Percentiles rank a stretch among this genome's conserved stretches.
Evolutionary conservation across 2,797 vertebrate species (phyloP).

Genomic region (Tinamus major): DNA sequence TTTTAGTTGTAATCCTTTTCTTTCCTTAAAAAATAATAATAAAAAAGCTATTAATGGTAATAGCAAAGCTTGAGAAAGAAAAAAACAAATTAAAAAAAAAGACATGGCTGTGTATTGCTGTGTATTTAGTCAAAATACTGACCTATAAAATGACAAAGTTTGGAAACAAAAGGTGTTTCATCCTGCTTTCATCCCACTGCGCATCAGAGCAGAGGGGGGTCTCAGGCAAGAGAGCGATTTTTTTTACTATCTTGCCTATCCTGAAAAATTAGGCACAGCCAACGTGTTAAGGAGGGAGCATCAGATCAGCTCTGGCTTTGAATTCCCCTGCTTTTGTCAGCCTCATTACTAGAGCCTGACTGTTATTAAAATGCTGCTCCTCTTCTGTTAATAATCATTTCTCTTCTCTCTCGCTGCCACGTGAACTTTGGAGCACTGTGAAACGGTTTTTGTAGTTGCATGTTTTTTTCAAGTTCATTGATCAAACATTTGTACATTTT

Average conservation of each 20-base stretch:
- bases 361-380: slow-evolving; percentile 79
- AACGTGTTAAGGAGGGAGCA: slow-evolving; percentile 44
- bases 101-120: neutral
- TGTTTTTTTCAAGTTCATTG: slow-evolving; percentile 78
- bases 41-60: neutral
- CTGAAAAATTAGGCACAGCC: slow-evolving; percentile 50
- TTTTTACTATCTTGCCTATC: slow-evolving; percentile 17
- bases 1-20: neutral
- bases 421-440: slow-evolving; percentile 74
- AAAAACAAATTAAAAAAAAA: neutral
- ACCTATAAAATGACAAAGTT: slow-evolving; percentile 33
- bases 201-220: slow-evolving; percentile 25
- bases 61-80: neutral
- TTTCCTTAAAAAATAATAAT: neutral
- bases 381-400: slow-evolving; percentile 75
- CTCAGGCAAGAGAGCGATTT: neutral
- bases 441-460: slow-evolving; percentile 76
- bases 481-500: slow-evolving; percentile 81
- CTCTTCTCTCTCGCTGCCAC: slow-evolving; percentile 74
- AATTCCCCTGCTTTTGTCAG: slow-evolving; percentile 76
- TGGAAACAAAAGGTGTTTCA: slow-evolving; percentile 42
- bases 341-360: slow-evolving; percentile 72
- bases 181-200: slow-evolving; percentile 47
- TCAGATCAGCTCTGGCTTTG: slow-evolving; percentile 58
- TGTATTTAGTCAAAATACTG: slow-evolving; percentile 51